These are phyloP conservation scores for Poecile atricapillus DNA, from an alignment of 2,113 vertebrate genomes.

Conservation along the genomic window DNA sequence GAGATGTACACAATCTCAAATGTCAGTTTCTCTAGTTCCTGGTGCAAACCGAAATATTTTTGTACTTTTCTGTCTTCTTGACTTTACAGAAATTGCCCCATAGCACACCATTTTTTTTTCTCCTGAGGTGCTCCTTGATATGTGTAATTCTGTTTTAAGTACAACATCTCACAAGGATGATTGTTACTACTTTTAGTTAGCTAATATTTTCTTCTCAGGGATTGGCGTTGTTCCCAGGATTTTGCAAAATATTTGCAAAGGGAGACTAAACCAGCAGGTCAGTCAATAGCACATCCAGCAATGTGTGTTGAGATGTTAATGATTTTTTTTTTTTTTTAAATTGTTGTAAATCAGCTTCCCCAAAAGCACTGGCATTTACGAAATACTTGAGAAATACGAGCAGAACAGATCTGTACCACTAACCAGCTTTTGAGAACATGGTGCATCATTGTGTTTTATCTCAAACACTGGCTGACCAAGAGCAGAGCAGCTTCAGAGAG, in stretches of 20 bases:
- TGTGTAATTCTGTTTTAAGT: not conserved
- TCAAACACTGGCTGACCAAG: conserved; percentile 12
- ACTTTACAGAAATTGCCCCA: not conserved
- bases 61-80: not conserved
- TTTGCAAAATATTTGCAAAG: conserved; percentile 48
- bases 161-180: not conserved
- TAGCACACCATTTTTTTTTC: not conserved
- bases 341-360: not conserved
- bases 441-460: conserved; percentile 36
- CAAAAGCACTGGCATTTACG: not conserved
- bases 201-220: conserved; percentile 10
- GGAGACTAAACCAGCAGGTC: conserved; percentile 9
- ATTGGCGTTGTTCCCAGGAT: conserved; percentile 47
- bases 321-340: not conserved
- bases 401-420: not conserved
- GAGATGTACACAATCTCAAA: not conserved
- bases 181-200: conserved; percentile 8
- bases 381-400: not conserved
- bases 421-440: not conserved
- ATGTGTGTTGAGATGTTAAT: not conserved
- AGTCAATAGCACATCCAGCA: not conserved
- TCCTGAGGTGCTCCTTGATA: not conserved
- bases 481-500: conserved; percentile 42
- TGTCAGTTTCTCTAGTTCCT: not conserved
- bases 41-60: not conserved